Percentiles rank a stretch among this genome's conserved stretches.
Evolutionary conservation across 1,140 invertebrate species (phyloP).

Genomic region (Sipha flava): DNA sequence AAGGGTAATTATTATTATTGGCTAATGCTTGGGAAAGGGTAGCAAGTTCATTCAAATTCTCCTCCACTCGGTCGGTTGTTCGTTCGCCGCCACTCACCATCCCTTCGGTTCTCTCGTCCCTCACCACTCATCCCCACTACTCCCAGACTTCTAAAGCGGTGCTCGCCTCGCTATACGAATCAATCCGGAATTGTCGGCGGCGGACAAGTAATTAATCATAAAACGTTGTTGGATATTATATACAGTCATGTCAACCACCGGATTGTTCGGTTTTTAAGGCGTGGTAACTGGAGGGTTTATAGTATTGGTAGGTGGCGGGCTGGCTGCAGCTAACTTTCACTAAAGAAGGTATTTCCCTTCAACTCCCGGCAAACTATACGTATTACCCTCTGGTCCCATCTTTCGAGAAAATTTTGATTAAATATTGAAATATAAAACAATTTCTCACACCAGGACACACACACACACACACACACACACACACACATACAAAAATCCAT

Average conservation of each 20-base stretch:
- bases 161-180: constrained; percentile 3
- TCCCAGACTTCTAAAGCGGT: not conserved
- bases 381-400: not conserved
- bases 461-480: too few species aligned
- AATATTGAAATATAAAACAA: constrained; percentile 5
- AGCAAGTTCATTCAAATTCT: constrained; percentile 32
- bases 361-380: not conserved
- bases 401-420: not conserved
- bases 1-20: constrained; percentile 33
- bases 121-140: not conserved
- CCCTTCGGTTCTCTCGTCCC: not conserved
- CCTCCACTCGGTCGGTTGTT: constrained; percentile 25
- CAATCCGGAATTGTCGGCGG: constrained; percentile 19
- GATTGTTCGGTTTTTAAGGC: constrained; percentile 28
- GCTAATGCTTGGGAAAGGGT: constrained; percentile 31
- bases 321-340: constrained; percentile 8
- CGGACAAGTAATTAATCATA: constrained; percentile 31
- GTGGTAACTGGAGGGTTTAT: not conserved
- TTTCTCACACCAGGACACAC: not conserved
- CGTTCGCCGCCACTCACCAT: too few species aligned
- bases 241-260: constrained; percentile 27
- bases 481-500: too few species aligned
- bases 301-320: not conserved
- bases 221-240: constrained; percentile 30
- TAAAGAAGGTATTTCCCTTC: constrained; percentile 13